Percentiles rank a stretch among this genome's conserved stretches.
Conservation (phyloP, 2,113 vertebrate species). For the Dolichallabes microphthalmus region DNA sequence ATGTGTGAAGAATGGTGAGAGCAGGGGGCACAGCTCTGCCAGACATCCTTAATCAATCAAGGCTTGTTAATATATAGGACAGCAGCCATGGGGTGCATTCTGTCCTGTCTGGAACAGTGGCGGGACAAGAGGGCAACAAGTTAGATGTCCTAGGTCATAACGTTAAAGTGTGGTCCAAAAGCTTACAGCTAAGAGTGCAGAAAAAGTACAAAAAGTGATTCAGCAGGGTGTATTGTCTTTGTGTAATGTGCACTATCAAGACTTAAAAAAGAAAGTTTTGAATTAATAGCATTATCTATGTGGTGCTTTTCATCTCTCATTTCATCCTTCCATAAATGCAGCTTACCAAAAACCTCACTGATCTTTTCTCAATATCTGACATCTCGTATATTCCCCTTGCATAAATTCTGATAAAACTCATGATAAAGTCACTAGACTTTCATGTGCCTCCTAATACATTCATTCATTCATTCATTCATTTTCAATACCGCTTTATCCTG, state of each 20-base stretch:
- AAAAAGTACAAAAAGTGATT: background rate
- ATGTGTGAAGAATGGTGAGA: slow-evolving; percentile 42
- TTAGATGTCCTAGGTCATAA: background rate
- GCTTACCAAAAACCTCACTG: too few relatives aligned
- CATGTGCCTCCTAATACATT: too few relatives aligned
- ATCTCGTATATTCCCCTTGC: too few relatives aligned
- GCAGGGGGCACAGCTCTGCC: slow-evolving; percentile 28
- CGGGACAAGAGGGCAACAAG: background rate
- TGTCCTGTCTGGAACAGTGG: slow-evolving; percentile 39
- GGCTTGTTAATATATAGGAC: slow-evolving; percentile 43
- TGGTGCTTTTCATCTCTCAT: too few relatives aligned
- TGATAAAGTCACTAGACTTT: too few relatives aligned
- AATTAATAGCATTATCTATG: background rate
- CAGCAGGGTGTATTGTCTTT: background rate
- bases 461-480: too few relatives aligned
- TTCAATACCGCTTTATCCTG: too few relatives aligned
- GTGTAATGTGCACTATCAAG: background rate
- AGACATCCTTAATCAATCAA: slow-evolving; percentile 49
- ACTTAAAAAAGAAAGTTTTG: background rate
- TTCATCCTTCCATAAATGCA: too few relatives aligned
- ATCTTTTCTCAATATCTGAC: too few relatives aligned
- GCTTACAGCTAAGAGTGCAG: background rate
- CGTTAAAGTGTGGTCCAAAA: background rate
- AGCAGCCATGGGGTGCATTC: slow-evolving; percentile 36
- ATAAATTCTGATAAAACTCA: too few relatives aligned